These are phyloP conservation scores for Corticium candelabrum DNA, from an alignment of 37 sponge, comb jelly and placozoan species.

Conservation along the genomic window DNA sequence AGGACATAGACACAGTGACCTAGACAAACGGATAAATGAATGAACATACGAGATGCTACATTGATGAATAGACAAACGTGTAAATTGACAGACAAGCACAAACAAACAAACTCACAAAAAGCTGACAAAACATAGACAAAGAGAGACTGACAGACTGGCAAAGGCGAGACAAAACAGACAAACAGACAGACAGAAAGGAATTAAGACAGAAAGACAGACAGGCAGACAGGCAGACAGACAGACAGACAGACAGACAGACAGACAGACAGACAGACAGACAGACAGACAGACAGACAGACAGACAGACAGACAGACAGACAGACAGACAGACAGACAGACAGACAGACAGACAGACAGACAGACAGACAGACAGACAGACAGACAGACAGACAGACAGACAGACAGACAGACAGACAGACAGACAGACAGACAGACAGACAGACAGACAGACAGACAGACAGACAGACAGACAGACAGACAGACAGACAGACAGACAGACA, in stretches of 20 bases:
- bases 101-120: no score
- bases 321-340: constrained; percentile 5
- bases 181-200: neutral
- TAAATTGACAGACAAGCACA: no score
- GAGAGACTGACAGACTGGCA: neutral
- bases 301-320: constrained; percentile 5
- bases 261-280: constrained; percentile 5
- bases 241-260: constrained; percentile 5
- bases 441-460: constrained; percentile 5
- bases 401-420: constrained; percentile 5
- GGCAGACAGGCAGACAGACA: neutral
- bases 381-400: constrained; percentile 5
- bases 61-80: no score
- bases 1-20: no score
- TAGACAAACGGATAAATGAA: no score
- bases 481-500: constrained; percentile 5
- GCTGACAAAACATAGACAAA: no score
- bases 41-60: no score
- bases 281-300: constrained; percentile 5
- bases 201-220: neutral
- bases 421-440: constrained; percentile 5
- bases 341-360: constrained; percentile 5
- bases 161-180: neutral
- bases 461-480: constrained; percentile 5
- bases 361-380: constrained; percentile 5